Percentiles rank a stretch among this genome's conserved stretches.
These are phyloP conservation scores for Acanthosepion pharaonis DNA, from an alignment of 2,888 invertebrate species.

Conservation along the genomic window DNA sequence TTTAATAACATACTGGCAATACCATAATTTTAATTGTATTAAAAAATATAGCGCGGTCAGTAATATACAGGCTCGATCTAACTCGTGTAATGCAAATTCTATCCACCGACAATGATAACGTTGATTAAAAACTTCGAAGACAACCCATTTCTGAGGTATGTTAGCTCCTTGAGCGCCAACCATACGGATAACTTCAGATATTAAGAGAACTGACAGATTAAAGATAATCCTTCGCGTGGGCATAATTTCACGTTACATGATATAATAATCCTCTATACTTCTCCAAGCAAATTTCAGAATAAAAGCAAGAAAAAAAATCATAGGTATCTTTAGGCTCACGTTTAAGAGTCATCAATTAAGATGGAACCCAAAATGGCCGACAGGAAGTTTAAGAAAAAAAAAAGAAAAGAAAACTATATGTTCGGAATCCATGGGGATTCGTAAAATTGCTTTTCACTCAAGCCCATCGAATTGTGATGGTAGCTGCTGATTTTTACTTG, in stretches of 20 bases:
- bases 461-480: background rate
- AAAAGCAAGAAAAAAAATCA: background rate
- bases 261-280: background rate
- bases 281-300: background rate
- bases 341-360: conserved; percentile 22
- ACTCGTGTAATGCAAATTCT: too few relatives aligned
- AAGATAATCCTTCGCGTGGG: background rate
- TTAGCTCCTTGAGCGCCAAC: background rate
- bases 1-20: too few relatives aligned
- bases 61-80: too few relatives aligned
- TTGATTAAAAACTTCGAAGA: background rate
- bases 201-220: background rate
- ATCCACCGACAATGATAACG: background rate
- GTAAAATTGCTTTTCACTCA: conserved; percentile 20
- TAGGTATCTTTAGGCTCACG: background rate
- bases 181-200: background rate
- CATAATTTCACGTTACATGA: background rate
- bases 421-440: background rate
- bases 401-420: background rate
- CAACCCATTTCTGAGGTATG: background rate
- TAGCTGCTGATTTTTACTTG: background rate
- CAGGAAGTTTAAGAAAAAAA: background rate
- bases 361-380: conserved; percentile 33
- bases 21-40: too few relatives aligned
- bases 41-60: too few relatives aligned